Evolutionary conservation across 37 sponge, comb jelly and placozoan genomes (phyloP), one percentile per base, ranked within the genome.

Genomic region (Ephydatia muelleri): DNA sequence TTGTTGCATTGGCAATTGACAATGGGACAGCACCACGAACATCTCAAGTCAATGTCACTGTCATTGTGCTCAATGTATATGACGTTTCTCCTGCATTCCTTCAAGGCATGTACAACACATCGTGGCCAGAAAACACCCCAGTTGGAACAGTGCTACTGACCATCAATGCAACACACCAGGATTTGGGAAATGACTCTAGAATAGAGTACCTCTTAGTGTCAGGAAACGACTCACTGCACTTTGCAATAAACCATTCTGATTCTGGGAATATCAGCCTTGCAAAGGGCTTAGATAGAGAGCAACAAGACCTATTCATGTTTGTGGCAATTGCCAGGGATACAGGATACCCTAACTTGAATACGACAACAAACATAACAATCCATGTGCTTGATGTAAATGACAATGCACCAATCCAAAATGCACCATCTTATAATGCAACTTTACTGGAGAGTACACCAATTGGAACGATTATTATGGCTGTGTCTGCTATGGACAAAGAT

Each of bases 361-460:
- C 67, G 0, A 79, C 72, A n/a, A 68, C 82, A 11, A 22, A 32
- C 29, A 83, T 91, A 5, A 30, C 39, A 0, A 70, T 96, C 0
- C n/a, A 25, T 16, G 70, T 96, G 5, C 80, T 82, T 14, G 97
- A 96, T 49, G 64, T 85, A 40, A 96, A 96, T 57, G 97, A 96
- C 38, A 87, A 93, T 39, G 25, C 34, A 6, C 94, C 97, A 22
- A 28, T 76, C 16, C 72, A 91, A 31, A 80, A 84, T 67, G 43
- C 84, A 13, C 26, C 75, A 25, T 23, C 38, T 25, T 90, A 93
- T 38, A 70, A 12, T 23, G 76, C 70, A 12, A 27, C 38, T 2
- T 28, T 96, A 33, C 36, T 34, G 0, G 95, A 95, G 38, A 79
- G 83, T 64, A 65, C 87, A n/a, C 38, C 74, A 28, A 38, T 82